These are phyloP conservation scores for Platysteira castanea DNA, from an alignment of 2,113 vertebrate genomes.

Conservation along the genomic window DNA sequence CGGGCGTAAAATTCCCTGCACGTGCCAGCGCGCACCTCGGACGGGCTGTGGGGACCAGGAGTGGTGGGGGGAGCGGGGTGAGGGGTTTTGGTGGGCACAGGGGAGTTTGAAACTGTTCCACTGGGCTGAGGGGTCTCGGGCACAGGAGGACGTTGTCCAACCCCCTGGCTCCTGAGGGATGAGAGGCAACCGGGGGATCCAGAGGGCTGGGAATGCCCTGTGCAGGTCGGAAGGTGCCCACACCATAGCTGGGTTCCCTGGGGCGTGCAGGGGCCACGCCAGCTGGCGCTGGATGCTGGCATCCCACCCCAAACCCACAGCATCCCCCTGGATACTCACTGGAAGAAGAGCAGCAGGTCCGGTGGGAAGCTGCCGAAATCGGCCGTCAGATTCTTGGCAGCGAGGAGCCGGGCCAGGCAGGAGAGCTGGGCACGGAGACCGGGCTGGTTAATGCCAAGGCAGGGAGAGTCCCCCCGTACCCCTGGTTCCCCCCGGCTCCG, in stretches of 20 bases:
- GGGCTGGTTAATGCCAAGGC: too few species aligned
- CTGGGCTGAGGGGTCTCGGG: not conserved
- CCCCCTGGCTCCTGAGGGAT: not conserved
- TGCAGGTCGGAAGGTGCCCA: not conserved
- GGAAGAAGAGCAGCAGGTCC: constrained; percentile 62
- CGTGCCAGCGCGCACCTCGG: not conserved
- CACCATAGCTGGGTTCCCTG: accelerated
- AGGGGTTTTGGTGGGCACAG: not conserved
- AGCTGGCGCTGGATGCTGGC: accelerated
- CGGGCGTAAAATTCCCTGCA: constrained; percentile 40
- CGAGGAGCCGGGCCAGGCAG: constrained; percentile 65
- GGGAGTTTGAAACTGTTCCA: not conserved
- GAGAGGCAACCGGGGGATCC: not conserved
- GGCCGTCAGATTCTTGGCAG: not conserved
- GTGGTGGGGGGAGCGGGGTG: accelerated
- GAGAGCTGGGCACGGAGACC: constrained; percentile 51
- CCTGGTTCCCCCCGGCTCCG: not conserved
- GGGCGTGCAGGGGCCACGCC: accelerated
- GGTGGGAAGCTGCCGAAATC: not conserved
- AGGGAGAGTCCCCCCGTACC: not conserved
- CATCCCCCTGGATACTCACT: constrained; percentile 11
- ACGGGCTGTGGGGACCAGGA: not conserved
- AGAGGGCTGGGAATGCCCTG: not conserved
- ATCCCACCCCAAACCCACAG: accelerated
- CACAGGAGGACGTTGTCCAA: accelerated